Evolutionary conservation across 1,140 invertebrate species (phyloP).

Genomic region (Apis florea): DNA sequence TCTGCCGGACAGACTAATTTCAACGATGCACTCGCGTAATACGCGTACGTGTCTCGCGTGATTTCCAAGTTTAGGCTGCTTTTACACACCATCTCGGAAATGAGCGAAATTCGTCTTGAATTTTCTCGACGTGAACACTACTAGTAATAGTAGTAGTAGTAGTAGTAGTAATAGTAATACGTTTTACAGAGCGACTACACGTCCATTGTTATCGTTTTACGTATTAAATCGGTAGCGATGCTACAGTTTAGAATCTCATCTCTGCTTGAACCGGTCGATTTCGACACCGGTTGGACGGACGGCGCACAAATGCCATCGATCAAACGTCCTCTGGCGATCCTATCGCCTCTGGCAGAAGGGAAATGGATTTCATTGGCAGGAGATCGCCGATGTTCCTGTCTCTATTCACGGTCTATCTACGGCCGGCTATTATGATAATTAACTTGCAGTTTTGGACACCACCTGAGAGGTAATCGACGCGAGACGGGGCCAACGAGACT

Average conservation of each 20-base stretch:
- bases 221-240: not conserved
- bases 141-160: no score
- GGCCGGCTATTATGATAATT: constrained; percentile 7
- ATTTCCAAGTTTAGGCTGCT: constrained; percentile 2
- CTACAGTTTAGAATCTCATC: not conserved
- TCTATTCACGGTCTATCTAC: constrained; percentile 2
- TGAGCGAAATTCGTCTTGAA: constrained; percentile 7
- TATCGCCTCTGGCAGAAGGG: constrained; percentile 22
- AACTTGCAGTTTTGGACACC: not conserved
- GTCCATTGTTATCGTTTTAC: not conserved
- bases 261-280: not conserved
- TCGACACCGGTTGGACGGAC: not conserved
- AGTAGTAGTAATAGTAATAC: not conserved
- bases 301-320: constrained; percentile 1
- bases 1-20: constrained; percentile 33
- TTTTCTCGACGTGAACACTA: no score
- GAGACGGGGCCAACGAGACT: not conserved
- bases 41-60: constrained; percentile 8
- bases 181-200: not conserved
- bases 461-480: not conserved
- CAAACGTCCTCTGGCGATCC: constrained; percentile 10
- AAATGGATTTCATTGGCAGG: constrained; percentile 40
- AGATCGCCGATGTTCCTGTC: constrained; percentile 17
- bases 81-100: not conserved
- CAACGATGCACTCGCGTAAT: constrained; percentile 20